phyloP scores from a whole-genome alignment of 2,113 vertebrate species.

The Acrocephalus arundinaceus region DNA sequence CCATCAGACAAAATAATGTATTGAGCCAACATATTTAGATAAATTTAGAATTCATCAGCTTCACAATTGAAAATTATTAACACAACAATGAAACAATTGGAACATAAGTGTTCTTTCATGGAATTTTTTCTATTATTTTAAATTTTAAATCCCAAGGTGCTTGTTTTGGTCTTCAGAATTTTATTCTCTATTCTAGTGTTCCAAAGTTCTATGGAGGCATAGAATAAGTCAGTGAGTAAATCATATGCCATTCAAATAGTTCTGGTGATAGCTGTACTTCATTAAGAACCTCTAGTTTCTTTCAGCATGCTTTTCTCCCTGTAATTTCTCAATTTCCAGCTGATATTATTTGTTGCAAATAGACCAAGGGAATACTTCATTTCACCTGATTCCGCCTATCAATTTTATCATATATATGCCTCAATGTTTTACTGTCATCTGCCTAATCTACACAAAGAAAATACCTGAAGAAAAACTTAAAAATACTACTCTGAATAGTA shows the following conservation, averaged over 20 bases:
- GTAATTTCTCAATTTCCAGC: not conserved
- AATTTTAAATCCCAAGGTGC: not conserved
- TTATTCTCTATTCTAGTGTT: not conserved
- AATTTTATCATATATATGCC: not conserved
- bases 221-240: not conserved
- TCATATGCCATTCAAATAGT: not conserved
- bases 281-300: not conserved
- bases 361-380: not conserved
- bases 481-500: not conserved
- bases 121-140: not conserved
- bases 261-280: not conserved
- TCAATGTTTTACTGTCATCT: not conserved
- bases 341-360: not conserved
- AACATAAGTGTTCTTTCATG: not conserved
- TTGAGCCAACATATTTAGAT: not conserved
- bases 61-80: not conserved
- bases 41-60: not conserved
- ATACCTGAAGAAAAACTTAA: not conserved
- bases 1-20: not conserved
- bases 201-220: not conserved
- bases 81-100: not conserved
- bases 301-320: not conserved
- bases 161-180: not conserved
- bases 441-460: not conserved
- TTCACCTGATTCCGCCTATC: not conserved